Conservation (phyloP, 1,140 invertebrate species). For the Halictus rubicundus region DNA sequence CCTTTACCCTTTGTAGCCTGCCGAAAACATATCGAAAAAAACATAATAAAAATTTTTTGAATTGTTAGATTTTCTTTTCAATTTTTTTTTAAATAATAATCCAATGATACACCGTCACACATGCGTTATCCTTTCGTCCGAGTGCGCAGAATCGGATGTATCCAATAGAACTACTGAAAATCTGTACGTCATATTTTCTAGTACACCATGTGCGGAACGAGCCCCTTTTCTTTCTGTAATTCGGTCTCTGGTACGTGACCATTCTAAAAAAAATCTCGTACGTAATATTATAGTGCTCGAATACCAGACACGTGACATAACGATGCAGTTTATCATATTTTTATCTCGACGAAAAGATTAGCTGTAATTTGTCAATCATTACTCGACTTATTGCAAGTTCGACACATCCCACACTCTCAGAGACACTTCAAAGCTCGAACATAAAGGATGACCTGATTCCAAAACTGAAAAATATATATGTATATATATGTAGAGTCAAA, state of each 20-base stretch:
- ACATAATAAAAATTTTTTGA: too few species aligned
- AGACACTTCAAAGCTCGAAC: conserved; percentile 33
- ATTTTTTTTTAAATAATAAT: too few species aligned
- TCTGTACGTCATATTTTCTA: not conserved
- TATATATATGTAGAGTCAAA: not conserved
- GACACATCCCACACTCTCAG: conserved; percentile 37
- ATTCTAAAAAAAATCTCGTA: not conserved
- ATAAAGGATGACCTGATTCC: conserved; percentile 5
- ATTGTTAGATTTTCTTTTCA: too few species aligned
- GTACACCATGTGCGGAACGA: not conserved
- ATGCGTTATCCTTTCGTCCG: not conserved
- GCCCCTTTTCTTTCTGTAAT: not conserved
- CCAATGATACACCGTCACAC: not conserved
- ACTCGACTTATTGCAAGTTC: conserved; percentile 15
- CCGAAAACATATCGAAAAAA: too few species aligned
- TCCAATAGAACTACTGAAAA: not conserved
- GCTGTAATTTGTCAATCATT: not conserved
- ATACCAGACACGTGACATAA: not conserved
- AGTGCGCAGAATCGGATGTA: not conserved
- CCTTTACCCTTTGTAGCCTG: too few species aligned
- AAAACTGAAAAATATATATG: conserved; percentile 13
- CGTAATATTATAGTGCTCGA: not conserved
- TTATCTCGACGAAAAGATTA: not conserved
- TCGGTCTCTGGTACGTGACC: too few species aligned
- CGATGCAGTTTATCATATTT: not conserved